These are phyloP conservation scores for Polyploca ridens DNA, from an alignment of 2,888 invertebrate species.

Conservation along the genomic window DNA sequence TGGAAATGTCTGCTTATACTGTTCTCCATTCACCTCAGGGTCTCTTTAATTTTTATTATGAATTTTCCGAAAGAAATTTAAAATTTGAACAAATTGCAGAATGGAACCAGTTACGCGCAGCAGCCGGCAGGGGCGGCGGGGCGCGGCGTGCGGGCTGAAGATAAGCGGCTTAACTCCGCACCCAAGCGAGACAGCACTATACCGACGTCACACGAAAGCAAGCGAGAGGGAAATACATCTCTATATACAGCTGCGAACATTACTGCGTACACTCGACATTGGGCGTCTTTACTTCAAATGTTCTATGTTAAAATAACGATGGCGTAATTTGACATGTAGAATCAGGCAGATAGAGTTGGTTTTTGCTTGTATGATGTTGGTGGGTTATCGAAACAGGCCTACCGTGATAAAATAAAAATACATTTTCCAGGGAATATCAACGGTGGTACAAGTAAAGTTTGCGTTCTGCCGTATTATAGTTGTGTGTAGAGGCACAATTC, in stretches of 20 bases:
- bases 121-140: constrained; percentile 65
- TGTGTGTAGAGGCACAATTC: constrained; percentile 66
- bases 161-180: constrained; percentile 83
- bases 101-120: constrained; percentile 71
- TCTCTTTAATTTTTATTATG: background rate
- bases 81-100: constrained; percentile 54
- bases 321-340: constrained; percentile 36
- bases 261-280: constrained; percentile 66
- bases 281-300: constrained; percentile 48
- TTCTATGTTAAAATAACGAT: constrained; percentile 31
- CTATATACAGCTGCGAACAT: constrained; percentile 78
- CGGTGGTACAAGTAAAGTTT: constrained; percentile 79
- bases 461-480: constrained; percentile 58
- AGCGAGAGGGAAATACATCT: constrained; percentile 60
- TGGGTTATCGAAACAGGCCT: constrained; percentile 50
- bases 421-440: constrained; percentile 82
- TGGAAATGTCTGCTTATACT: too few species aligned
- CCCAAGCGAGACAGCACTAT: constrained; percentile 58
- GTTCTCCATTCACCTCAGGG: too few species aligned
- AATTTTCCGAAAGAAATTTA: background rate
- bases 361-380: constrained; percentile 30
- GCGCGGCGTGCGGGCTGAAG: constrained; percentile 79
- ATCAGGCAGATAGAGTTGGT: constrained; percentile 18
- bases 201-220: constrained; percentile 21
- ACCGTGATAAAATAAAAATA: constrained; percentile 78